Base-by-base conservation (phyloP, 2,888 invertebrate species). In the Colostygia pectinataria region DNA sequence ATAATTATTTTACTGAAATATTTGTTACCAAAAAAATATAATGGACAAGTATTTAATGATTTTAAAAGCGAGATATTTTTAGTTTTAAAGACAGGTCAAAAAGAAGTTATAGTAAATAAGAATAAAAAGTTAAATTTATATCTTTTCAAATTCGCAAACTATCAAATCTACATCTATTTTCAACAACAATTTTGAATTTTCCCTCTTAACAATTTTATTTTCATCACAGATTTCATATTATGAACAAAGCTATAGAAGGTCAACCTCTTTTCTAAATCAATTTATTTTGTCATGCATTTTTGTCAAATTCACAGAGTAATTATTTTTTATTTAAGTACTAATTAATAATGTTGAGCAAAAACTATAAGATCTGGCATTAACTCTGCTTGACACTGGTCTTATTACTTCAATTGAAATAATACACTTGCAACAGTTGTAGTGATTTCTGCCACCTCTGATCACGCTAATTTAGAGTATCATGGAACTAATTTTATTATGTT, bases 201-300 rank as follows among this genome's bases (percentile, higher is more conserved):
- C 56, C 45, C 34, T 45, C 58, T 65, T n/a, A 71, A 63, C 52
- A 68, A 72, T 63, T 68, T 46, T 7, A 31, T 46, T 65, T 63
- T 61, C 57, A 73, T 73, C 75, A 74, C 75, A 74, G 71, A 45
- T 61, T 55, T 60, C 43, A 55, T 59, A 52, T 60, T 59, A 49
- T 28, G 20, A 37, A 25, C 25, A 7, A 24, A 39, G 13, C 15
- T 42, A 15, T 25, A 32, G 18, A 29, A 28, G 9, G 10, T 18
- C 50, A 45, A 36, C 40, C 45, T 48, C 47, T 14, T 39, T 33
- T 23, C 29, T 2, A 33, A 39, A 39, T 39, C 7, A 18, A 23
- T 40, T 29, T 20, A 9, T 49, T 29, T 38, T 40, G 50, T 31
- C 34, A 34, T 50, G 31, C 38, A 39, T 41, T 23, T 37, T 33